Base-by-base conservation (phyloP, 2,113 vertebrate genomes). In the Hypocryptadius cinnamomeus region DNA sequence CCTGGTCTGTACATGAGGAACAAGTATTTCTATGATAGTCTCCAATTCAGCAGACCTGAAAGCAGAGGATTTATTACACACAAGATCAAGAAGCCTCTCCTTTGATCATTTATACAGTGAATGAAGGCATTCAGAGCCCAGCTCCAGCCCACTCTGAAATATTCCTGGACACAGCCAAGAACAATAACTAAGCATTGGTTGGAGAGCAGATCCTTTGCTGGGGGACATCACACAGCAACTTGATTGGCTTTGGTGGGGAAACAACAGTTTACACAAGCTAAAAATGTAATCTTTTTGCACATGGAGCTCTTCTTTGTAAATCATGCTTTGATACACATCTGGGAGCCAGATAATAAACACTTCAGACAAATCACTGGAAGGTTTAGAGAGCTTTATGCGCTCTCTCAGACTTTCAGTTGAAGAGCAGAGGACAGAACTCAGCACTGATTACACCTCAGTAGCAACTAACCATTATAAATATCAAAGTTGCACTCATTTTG, bases 11-110 rank as follows among this genome's bases (percentile, higher is more conserved):
- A 98, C 45, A 10, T 45, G 92, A 93, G 98, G 76, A 12, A 97
- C 15, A 90, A 98, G 88, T 8, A 60, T 96, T 96, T 98, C 97
- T 95, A 93, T 73, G 61, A 87, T 70, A 9, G 98, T 98, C 64
- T 98, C 95, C 6, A 94, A 97, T 63, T 97, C 95, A 57, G 97
- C 96, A 97, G 98, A 98, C 94, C 98, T 98, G 86, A 81, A 81
- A 92, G 79, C 82, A 57, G 82, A 31, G 94, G 63, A 92, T 89
- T 94, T 95, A 95, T 90, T 93, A 33, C 65, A 63, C 40, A 44
- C 25, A 63, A 79, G 88, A 94, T 90, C 79, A 95, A 89, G 90
- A 86, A 94, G 61, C 54, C n/a, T 89, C 56, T 89, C 71, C 84
- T 94, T 93, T 95, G 92, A 94, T 94, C 85, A 68, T 93, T 90